Base-by-base conservation (phyloP, 2,888 invertebrate species). In the Phortica okadai region DNA sequence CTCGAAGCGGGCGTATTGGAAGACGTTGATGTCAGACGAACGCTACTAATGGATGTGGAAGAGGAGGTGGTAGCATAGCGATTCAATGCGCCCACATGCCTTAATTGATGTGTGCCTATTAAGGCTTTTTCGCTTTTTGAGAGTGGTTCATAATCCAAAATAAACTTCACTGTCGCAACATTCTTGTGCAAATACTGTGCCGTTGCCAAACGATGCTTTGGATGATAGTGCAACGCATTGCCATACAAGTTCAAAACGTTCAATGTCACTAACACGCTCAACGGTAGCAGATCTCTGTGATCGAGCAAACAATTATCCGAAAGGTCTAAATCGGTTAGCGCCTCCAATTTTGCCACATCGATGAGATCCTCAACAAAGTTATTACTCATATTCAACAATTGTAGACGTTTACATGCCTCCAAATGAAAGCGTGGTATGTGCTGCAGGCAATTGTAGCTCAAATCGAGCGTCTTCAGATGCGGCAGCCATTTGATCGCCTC, bases 221-320 rank as follows among this genome's bases (percentile, higher is more conserved):
- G 93, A 90, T 94, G 93, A 88, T 93, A 94, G 74, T 93, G 92
- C 21, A 95, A 84, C 0, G 95, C 95, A 92, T 95, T 95, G 6
- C 93, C 94, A 79, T 92, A 92, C 14, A 95, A 90, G 82, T 92
- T 93, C 11, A 95, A 84, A 87, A 92, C 93, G 69, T 92, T 90
- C 6, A 95, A 90, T 0, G 92, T 91, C 2, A 92, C 89, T 81
- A 95, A 91, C 67, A 92, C 92, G 70, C 93, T 92, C 11, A 95
- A 83, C 7, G 94, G 93, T 83, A 92, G 89, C 11, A 95, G 89
- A 58, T 90, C 90, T n/a, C 92, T 90, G 87, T 95, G 95, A 79
- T 94, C 93, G 14, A 93, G 86, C 76, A 95, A 89, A 84, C 93
- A 94, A 88, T 95, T 95, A 75, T 93, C 93, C 0, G 94, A 93